Percentiles rank a stretch among this genome's conserved stretches.
Conservation (phyloP, 2,888 invertebrate species). For the Pammene aurita region DNA sequence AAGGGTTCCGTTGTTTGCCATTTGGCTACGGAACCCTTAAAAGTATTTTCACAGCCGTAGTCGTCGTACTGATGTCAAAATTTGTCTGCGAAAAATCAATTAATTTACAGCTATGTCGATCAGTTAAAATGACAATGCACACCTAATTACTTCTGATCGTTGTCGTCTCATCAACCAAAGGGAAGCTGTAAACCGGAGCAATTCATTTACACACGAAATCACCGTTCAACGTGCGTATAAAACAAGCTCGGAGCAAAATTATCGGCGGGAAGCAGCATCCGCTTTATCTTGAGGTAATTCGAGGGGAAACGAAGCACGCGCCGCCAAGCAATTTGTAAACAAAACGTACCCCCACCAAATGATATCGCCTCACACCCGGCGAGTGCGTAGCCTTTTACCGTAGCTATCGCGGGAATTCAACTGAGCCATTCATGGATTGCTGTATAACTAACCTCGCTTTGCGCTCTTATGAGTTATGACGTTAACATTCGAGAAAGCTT, state of each 20-base stretch:
- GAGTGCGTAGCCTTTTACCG: constrained; percentile 63
- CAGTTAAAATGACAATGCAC: neutral
- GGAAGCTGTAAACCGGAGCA: constrained; percentile 63
- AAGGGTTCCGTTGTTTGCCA: too few species aligned
- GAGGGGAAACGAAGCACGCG: constrained; percentile 68
- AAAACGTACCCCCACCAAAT: constrained; percentile 75
- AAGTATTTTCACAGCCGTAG: neutral
- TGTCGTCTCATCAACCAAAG: constrained; percentile 39
- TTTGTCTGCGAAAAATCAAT: constrained; percentile 4
- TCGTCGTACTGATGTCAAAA: neutral
- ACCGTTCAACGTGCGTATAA: constrained; percentile 64
- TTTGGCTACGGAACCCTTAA: too few species aligned
- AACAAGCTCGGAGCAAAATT: constrained; percentile 71
- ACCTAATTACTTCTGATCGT: constrained; percentile 29
- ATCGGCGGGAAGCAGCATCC: constrained; percentile 63
- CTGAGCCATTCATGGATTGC: constrained; percentile 67
- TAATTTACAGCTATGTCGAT: constrained; percentile 1
- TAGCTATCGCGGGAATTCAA: constrained; percentile 68
- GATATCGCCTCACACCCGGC: constrained; percentile 62
- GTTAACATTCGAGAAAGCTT: constrained; percentile 31
- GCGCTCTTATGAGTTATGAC: constrained; percentile 2
- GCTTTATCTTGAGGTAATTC: constrained; percentile 60
- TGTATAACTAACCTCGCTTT: constrained; percentile 45
- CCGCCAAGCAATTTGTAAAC: constrained; percentile 78
- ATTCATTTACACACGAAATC: constrained; percentile 66